A percentile compares a stretch with the other conserved stretches of the same genome.
Conservation (phyloP, 2,888 invertebrate genomes). For the Meiosimyza platycephala region DNA sequence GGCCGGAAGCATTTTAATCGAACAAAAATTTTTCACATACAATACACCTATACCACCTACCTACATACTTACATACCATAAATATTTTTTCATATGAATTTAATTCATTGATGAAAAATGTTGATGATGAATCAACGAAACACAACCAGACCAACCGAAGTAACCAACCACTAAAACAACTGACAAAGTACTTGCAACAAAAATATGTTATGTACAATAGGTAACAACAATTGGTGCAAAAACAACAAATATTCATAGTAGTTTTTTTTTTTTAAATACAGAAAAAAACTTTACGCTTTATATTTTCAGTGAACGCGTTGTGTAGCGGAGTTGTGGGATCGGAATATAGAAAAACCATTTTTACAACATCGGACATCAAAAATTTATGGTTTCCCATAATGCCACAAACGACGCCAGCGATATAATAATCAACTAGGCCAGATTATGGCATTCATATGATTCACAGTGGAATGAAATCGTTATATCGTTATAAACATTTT, state of each 20-base stretch:
- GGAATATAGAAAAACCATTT: not conserved
- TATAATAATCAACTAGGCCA: not conserved
- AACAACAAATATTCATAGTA: too few species aligned
- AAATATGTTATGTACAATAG: too few species aligned
- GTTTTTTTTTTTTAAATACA: too few species aligned
- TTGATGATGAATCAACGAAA: not conserved
- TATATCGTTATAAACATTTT: too few species aligned
- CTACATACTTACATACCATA: not conserved
- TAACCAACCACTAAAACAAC: not conserved
- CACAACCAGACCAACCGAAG: not conserved
- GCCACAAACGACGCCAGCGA: slow-evolving; percentile 2
- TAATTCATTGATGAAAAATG: not conserved
- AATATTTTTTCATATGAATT: not conserved
- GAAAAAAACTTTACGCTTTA: not conserved
- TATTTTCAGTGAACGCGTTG: not conserved
- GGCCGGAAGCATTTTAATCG: slow-evolving; percentile 65
- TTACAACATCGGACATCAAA: not conserved
- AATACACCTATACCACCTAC: not conserved
- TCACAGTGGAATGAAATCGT: not conserved
- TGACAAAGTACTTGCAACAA: not conserved
- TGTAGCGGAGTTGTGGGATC: too few species aligned
- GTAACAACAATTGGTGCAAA: too few species aligned
- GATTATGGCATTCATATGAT: not conserved
- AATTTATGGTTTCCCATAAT: not conserved
- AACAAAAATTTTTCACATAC: slow-evolving; percentile 47